Base-by-base conservation (phyloP, 2,113 vertebrate genomes). In the Microtus montanus region DNA sequence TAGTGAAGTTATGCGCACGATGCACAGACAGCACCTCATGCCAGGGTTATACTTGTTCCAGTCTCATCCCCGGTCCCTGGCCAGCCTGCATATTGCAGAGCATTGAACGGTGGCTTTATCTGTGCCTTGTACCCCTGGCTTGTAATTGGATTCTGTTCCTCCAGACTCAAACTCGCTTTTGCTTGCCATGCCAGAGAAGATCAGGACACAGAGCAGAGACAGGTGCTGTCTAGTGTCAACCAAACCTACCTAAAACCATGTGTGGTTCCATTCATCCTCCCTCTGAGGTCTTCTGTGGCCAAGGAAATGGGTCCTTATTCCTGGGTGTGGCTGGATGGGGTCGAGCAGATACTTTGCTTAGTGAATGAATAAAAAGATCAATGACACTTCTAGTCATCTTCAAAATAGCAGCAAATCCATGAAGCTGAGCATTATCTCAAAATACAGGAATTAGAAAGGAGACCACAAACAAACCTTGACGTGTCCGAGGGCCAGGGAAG, bases 211-310 rank as follows among this genome's bases (percentile, higher is more conserved):
- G 35, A 63, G n/a, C 47, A 20, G 30, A 30, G 9, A 13, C 64
- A 78, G 24, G 24, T 1, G 3, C 41, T 54, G 15, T 47, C 26
- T 41, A 35, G 14, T 6, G 11, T 26, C 26, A 47, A 7, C 17
- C 20, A 8, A 35, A 7, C 2, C 3, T 28, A 28, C 2, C 2
- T 35, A 28, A 87, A 47, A 52, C 8, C 17, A 5, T 5, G 2
- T 11, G 10, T 28, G 11, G 19, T 75, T 92, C 47, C 15, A 12
- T 87, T 68, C 49, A 22, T 1, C 52, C 38, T 35, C 5, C 44
- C 44, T 35, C 7, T 24, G n/a, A 75, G 19, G 4, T 15, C 3
- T 75, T 68, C 14, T 1, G 2, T 41, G 7, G 13, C n/a, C 35
- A 47, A 19, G 35, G 33, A 44, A 54, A 87, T 66, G 64, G 30